These are phyloP conservation scores for Furcula furcula DNA, from an alignment of 2,888 invertebrate genomes.

Conservation along the genomic window DNA sequence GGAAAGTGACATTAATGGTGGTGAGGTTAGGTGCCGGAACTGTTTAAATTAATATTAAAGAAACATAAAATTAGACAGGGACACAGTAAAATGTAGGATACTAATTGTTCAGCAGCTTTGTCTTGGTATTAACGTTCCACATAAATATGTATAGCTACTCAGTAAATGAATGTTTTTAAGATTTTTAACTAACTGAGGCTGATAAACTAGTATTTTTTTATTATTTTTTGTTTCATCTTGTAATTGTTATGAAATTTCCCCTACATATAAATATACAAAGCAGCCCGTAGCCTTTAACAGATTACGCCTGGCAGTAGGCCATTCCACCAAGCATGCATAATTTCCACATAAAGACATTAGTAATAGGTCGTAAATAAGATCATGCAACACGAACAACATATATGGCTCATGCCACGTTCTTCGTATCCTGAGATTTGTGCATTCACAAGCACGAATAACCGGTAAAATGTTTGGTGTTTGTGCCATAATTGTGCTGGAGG, in stretches of 20 bases:
- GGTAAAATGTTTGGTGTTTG: slow-evolving; percentile 65
- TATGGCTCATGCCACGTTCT: slow-evolving; percentile 76
- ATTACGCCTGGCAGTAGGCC: slow-evolving; percentile 70
- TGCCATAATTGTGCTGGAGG: slow-evolving; percentile 74
- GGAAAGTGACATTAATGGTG: slow-evolving; percentile 41
- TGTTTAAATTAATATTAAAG: slow-evolving; percentile 19
- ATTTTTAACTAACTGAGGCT: too few relatives aligned
- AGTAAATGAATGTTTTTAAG: too few relatives aligned
- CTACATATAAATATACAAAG: slow-evolving; percentile 57
- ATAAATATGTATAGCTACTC: too few relatives aligned
- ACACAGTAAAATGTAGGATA: slow-evolving; percentile 43
- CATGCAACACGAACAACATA: slow-evolving; percentile 80
- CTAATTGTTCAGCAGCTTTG: too few relatives aligned
- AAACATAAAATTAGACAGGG: slow-evolving; percentile 38
- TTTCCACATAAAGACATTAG: slow-evolving; percentile 66
- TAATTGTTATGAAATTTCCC: too few relatives aligned
- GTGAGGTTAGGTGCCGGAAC: slow-evolving; percentile 49
- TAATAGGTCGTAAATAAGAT: slow-evolving; percentile 64
- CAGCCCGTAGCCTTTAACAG: slow-evolving; percentile 69
- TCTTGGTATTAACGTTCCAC: too few relatives aligned
- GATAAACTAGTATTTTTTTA: too few relatives aligned
- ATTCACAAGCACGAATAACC: slow-evolving; percentile 74
- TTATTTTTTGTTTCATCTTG: too few relatives aligned
- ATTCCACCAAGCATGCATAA: slow-evolving; percentile 77
- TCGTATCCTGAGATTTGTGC: slow-evolving; percentile 68